phyloP scores from a whole-genome alignment of 1,140 invertebrate genomes.

The Colletes latitarsis region DNA sequence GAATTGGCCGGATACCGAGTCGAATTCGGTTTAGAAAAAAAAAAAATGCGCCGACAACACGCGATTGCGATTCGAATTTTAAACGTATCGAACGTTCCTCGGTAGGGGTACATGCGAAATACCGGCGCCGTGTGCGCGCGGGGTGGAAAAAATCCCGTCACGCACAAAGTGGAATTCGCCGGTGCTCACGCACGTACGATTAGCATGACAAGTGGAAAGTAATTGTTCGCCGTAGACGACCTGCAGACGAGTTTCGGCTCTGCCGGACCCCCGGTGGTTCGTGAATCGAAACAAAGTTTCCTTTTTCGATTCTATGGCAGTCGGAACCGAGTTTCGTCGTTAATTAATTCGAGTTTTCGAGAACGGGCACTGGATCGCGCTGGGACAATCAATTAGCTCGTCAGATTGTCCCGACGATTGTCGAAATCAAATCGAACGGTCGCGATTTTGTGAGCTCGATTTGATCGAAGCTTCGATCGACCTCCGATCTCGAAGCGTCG shows the following conservation, averaged over 20 bases:
- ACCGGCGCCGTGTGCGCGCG: neutral
- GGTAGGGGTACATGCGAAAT: neutral
- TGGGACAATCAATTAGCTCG: neutral
- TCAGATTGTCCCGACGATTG: neutral
- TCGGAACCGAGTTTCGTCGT: neutral
- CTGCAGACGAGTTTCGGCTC: slow-evolving; percentile 45
- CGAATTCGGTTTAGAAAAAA: neutral
- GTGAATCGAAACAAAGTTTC: slow-evolving; percentile 48
- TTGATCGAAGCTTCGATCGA: too few relatives aligned
- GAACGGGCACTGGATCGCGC: too few relatives aligned
- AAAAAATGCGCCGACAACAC: neutral
- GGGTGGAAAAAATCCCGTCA: slow-evolving; percentile 34
- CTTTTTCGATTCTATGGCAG: slow-evolving; percentile 2
- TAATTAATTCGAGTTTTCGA: slow-evolving; percentile 41
- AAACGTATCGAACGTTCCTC: neutral
- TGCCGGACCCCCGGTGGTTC: slow-evolving; percentile 32
- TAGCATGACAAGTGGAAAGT: slow-evolving; percentile 59
- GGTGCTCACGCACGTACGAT: slow-evolving; percentile 43
- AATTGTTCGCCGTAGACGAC: slow-evolving; percentile 54
- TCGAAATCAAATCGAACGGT: neutral
- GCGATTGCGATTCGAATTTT: slow-evolving; percentile 20
- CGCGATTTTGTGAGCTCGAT: too few relatives aligned
- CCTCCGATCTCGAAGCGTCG: too few relatives aligned
- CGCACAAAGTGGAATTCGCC: slow-evolving; percentile 47
- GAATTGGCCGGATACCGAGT: neutral